Base-by-base conservation (phyloP, 2,113 vertebrate species). In the Mesembrinibis cayennensis region DNA sequence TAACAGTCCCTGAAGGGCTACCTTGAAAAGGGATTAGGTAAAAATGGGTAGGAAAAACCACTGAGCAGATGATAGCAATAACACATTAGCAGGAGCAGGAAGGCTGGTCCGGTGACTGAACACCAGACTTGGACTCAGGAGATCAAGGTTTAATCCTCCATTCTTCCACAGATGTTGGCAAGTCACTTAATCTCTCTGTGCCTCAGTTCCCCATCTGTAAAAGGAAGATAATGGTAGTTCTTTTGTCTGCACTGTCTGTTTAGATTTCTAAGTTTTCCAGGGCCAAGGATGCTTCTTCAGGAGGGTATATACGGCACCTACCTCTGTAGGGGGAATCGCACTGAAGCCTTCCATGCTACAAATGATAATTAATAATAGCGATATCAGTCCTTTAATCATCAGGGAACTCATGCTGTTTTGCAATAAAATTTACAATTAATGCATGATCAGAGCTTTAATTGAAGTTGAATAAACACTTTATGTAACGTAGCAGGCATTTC, bases 141-240 rank as follows among this genome's bases (percentile, higher is more conserved):
- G 96, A 97, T 96, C 91, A 95, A 97, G 91, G 91, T 97, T 97
- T 95, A 97, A 96, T 97, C 91, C 96, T 85, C 84, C 93, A 81
- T 97, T 97, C 95, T 97, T 96, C 93, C 85, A 97, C 94, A 97
- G 95, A 95, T 95, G 94, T 96, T 96, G 96, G 97, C 97, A 97
- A 97, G 93, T 97, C 93, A 96, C 71, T 86, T 97, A 97, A 97
- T 97, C 96, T 97, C 96, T 70, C 87, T 95, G 96, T 96, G 95
- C 93, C 96, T 97, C 97, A 97, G 94, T 97, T 97, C 70, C 95
- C 94, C 94, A 83, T 96, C 95, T 97, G 97, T 84, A 97, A 80
- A 88, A 90, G n/a, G 93, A 96, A 96, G 96, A 96, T 96, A 97
- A 95, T 96, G 94, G 72, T 59, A 36, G 66, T 52, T 94, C 91